Evolutionary conservation across 2,113 vertebrate genomes (phyloP), one percentile per base, ranked within the genome.

Genomic region (Pelusios castaneus): DNA sequence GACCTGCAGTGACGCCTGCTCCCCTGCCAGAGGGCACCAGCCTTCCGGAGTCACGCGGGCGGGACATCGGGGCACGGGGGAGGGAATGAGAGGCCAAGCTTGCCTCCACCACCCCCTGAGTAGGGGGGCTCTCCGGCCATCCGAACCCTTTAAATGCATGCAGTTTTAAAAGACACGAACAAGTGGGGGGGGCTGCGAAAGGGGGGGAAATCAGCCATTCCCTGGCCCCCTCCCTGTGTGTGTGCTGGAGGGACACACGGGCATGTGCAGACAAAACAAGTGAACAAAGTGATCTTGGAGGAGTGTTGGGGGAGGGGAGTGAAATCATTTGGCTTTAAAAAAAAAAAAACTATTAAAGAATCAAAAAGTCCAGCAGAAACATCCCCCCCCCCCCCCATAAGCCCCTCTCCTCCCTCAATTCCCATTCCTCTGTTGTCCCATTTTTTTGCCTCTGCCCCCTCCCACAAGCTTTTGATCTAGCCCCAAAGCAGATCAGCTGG

Each of bases 1-100:
- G 99, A 99, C 97, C 98, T 99, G 98, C 99, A 99, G 98, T 99
- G 99, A 99, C 97, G 81, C 96, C 98, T 31, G 97, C 98, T 70
- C 56, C 81, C 89, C 58, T 81, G 27, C 67, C 41, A 90, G 60
- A 47, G 83, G 91, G 85, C 87, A 82, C 81, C 89, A 91, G 90
- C 80, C 85, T 91, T 87, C 73, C 73, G 24, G 70, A 76, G 73
- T 45, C 41, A 41, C 85, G 73, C 82, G 55, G 85, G 84, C 75
- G 90, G 78, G 80, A 88, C 80, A 91, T 55, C 56, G 75, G 85
- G 43, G 41, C 56, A 51, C 27, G 49, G 77, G 89, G 78, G 83
- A 77, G 25, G 75, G 75, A 14, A 75, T 38, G 13, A 56, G 54
- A 73, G 79, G 80, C 77, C 63, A 43, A 75, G 41, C 84, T 79